Evolutionary conservation across 2,797 vertebrate genomes (phyloP), one percentile per base, ranked within the genome.

Genomic region (Aulostomus chinensis): DNA sequence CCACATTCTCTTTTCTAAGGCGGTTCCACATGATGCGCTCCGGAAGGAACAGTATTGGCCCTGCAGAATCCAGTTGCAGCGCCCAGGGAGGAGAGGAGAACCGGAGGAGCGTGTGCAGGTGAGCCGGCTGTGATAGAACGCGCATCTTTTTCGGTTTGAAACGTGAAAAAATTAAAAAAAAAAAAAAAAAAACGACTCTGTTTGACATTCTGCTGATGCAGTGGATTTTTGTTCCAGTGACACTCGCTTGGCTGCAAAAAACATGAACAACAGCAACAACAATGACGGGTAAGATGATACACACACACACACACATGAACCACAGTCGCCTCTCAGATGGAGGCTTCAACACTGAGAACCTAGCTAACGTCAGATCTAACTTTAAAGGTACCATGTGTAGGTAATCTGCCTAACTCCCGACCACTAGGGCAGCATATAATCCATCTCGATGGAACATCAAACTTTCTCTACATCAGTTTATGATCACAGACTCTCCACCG

Each of bases 181-280:
- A 4, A 32, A 13, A 5, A 14, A 32, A n/a, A 32, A 12, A 32
- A 32, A 39, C 26, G 2, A 5, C 2, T 3, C 1, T 7, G 14
- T 26, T 1, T 46, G 6, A n/a, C n/a, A n/a, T n/a, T n/a, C n/a
- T n/a, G n/a, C n/a, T n/a, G n/a, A n/a, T n/a, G n/a, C n/a, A n/a
- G n/a, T n/a, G n/a, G n/a, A n/a, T 63, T 51, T 9, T 15, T 42
- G 4, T 67, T 47, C 12, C 40, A 90, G 83, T 16, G 42, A 59
- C 17, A 39, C 84, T 25, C 71, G 26, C 15, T 85, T 92, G 63
- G 92, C 90, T 74, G 87, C 75, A 66, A 84, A 82, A 56, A 96
- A 93, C 58, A 59, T 73, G 67, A 96, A 94, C 86, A 89, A 88
- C 80, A 91, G 88, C 89, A 96, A 93, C 90, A 94, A 94, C 85